Base-by-base conservation (phyloP, 2,888 invertebrate genomes). In the Caenorhabditis panamensis region DNA sequence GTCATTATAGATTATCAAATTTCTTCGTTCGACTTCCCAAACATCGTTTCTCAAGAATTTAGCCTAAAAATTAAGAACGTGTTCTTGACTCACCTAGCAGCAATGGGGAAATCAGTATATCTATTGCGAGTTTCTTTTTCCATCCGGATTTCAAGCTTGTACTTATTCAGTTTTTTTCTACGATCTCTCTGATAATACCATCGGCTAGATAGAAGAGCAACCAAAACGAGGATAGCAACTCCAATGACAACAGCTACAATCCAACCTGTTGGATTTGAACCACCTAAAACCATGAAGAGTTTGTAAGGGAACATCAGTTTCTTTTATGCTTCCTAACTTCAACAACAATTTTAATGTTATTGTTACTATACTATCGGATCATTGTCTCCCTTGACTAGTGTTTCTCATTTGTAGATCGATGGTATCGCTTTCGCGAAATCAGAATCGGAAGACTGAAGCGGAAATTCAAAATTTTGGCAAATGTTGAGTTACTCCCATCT, bases 21-120 rank as follows among this genome's bases (percentile, higher is more conserved):
- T 89, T 22, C 89, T 80, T n/a, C 90, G 82, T 31, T 90, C 90
- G 47, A 90, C 77, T 64, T 90, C 90, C 90, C 90, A 90, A 11
- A 87, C 80, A 58, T 90, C 89, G 47, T 83, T 73, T 67, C 86
- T 86, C 28, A 56, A 77, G 54, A n/a, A n/a, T n/a, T n/a, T n/a
- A n/a, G n/a, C n/a, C n/a, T n/a, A 18, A 13, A 16, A 58, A 1
- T 53, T 1, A 26, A 20, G 13, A 2, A 41, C 18, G 1, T 36
- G 4, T 31, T 31, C 9, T 31, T 31, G 31, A 31, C 31, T 31
- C n/a, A 85, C 83, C 82, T 87, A 36, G 86, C 82, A 1, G 47
- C 28, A 0, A 54, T 26, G 1, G 90, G 90, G 24, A 90, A 82
- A 49, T 89, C 89, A 3, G 84, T 87, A 73, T 90, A 90, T 26